phyloP scores from a whole-genome alignment of 2,888 invertebrate genomes.

The Papilio protenor region DNA sequence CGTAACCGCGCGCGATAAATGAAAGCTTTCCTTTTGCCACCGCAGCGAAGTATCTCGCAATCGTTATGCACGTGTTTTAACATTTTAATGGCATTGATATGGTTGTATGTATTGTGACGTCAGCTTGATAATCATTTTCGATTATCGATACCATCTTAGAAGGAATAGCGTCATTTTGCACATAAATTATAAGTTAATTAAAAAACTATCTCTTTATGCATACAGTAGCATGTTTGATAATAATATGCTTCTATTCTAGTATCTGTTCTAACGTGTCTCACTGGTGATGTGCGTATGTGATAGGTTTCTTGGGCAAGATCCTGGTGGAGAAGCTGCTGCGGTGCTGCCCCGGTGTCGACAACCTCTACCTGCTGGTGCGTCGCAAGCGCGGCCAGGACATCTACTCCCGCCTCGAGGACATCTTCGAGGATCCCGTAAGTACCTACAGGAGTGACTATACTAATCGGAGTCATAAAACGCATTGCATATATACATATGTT shows the following conservation, averaged over 20 bases:
- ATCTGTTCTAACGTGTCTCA: neutral
- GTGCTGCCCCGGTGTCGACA: conserved; percentile 87
- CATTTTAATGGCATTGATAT: conserved; percentile 6
- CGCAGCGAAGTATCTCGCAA: conserved; percentile 28
- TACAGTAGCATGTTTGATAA: too few relatives aligned
- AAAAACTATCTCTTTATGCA: too few relatives aligned
- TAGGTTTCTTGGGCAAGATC: conserved; percentile 86
- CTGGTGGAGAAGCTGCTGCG: conserved; percentile 90
- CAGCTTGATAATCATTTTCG: neutral
- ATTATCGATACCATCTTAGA: too few relatives aligned
- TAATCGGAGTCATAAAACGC: neutral
- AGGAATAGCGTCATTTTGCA: too few relatives aligned
- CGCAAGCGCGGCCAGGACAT: conserved; percentile 89
- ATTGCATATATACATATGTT: neutral
- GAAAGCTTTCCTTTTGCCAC: conserved; percentile 38
- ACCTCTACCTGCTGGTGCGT: conserved; percentile 89
- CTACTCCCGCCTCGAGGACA: conserved; percentile 86
- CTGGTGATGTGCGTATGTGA: conserved; percentile 27
- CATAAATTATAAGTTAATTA: too few relatives aligned
- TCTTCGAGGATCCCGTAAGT: conserved; percentile 88
- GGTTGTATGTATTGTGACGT: neutral
- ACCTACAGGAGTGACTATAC: neutral
- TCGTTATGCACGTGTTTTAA: conserved; percentile 34
- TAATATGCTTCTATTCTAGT: neutral
- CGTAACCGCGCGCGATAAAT: neutral